Evolutionary conservation across 2,113 vertebrate species (phyloP), one percentile per base, ranked within the genome.

Genomic region (Trematomus loennbergii): DNA sequence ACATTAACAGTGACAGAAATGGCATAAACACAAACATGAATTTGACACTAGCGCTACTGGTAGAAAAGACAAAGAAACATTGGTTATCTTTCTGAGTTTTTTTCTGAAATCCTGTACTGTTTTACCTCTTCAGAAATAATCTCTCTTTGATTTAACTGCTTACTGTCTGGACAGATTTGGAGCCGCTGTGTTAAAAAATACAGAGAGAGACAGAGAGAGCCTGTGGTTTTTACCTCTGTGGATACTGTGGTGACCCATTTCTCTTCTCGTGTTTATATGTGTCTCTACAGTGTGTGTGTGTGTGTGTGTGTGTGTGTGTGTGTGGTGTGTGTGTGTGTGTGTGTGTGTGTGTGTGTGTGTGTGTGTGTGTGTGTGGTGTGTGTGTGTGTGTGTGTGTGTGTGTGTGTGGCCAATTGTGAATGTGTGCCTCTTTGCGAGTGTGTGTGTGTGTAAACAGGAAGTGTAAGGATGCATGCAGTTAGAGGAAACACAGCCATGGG

Each of bases 371-470:
- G 29, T 3, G 29, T 29, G 25, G 25, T 3, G 25, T 29, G 25
- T 3, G 25, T 29, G 48, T 3, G 25, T 3, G 25, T 3, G 25
- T 3, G 25, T 3, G 25, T 3, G 25, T 3, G 25, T 4, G 29
- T 4, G 29, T 29, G 29, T 4, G 29, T 3, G 29, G 29, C 3
- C 25, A 25, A 25, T 25, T 36, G 36, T 36, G 36, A 36, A 2
- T 54, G 78, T 53, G 64, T 61, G 62, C 36, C 49, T 69, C 49
- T 78, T 59, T 79, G 70, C 16, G 11, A 25, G 6, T 29, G 57
- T 16, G 57, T 59, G 57, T 59, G 25, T 61, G 66, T 52, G 81
- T 91, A 92, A 93, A 92, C 93, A 92, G 92, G 92, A 93, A 93
- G 87, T 85, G 73, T 82, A 79, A 80, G 85, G 81, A 92, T 88